Evolutionary conservation across 1,140 invertebrate genomes (phyloP).

Genomic region (Sitophilus oryzae): DNA sequence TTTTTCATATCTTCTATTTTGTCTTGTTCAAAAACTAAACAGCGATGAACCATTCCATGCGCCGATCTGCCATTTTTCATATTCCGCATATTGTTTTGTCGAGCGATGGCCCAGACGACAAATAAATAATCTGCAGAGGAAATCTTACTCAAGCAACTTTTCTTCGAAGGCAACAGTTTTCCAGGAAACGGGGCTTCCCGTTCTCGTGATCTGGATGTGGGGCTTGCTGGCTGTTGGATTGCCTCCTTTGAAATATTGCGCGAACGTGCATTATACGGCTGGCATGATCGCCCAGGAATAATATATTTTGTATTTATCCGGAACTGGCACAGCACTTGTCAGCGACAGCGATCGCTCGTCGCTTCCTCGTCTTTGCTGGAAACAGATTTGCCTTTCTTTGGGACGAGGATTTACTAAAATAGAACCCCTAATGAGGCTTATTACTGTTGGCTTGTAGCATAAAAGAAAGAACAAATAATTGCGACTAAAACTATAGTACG

Average conservation of each 20-base stretch:
- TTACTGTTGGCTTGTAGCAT: no score
- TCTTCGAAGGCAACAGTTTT: conserved; percentile 18
- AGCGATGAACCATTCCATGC: no score
- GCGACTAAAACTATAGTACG: no score
- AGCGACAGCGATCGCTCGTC: conserved; percentile 18
- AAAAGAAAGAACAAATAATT: no score
- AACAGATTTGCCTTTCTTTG: no score
- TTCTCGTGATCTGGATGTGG: neutral
- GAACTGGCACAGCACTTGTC: conserved; percentile 11
- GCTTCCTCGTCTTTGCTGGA: no score
- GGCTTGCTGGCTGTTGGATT: no score
- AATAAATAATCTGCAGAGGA: conserved; percentile 21
- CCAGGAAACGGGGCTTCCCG: conserved; percentile 1
- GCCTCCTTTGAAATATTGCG: conserved; percentile 16
- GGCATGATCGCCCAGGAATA: conserved; percentile 16
- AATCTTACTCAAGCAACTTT: conserved; percentile 15
- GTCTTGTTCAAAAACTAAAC: no score
- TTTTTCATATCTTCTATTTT: no score
- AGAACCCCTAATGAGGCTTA: no score
- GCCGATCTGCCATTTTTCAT: no score
- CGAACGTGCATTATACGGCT: conserved; percentile 17
- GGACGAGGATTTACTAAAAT: no score
- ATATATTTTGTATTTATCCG: conserved; percentile 22
- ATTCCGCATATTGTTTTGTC: conserved; percentile 23
- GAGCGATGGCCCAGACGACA: conserved; percentile 9